Percentiles rank a stretch among this genome's conserved stretches.
phyloP scores from a whole-genome alignment of 2,113 vertebrate genomes.

The Atractosteus spatula region DNA sequence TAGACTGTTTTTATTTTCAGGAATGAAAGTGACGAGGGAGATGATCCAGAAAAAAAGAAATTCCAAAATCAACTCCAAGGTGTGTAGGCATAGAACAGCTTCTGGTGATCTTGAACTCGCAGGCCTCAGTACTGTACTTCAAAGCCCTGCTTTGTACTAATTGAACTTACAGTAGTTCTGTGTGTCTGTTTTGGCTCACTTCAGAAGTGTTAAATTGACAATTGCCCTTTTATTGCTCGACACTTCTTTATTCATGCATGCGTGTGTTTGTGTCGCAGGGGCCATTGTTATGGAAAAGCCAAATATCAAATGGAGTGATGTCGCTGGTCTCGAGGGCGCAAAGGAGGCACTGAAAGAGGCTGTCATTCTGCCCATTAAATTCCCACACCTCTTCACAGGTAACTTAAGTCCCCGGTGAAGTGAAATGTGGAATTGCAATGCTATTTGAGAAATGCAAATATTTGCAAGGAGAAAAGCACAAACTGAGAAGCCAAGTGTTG shows the following conservation, averaged over 20 bases:
- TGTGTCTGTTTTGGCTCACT: no score
- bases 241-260: neutral
- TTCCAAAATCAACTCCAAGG: slow-evolving; percentile 96
- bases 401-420: neutral
- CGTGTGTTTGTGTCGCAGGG: slow-evolving; percentile 59
- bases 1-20: slow-evolving; percentile 51
- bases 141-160: no score
- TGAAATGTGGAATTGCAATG: no score
- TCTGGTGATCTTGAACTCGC: no score
- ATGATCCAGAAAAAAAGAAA: slow-evolving; percentile 94
- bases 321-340: slow-evolving; percentile 92
- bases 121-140: no score
- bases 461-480: no score
- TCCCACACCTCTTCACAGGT: slow-evolving; percentile 98
- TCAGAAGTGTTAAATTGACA: no score
- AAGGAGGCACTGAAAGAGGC: slow-evolving; percentile 98
- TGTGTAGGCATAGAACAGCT: slow-evolving; percentile 32
- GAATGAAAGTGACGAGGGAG: slow-evolving; percentile 95
- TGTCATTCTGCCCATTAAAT: slow-evolving; percentile 96
- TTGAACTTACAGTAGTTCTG: no score
- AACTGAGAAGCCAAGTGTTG: no score
- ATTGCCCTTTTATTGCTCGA: no score
- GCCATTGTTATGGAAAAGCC: slow-evolving; percentile 96
- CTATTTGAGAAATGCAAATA: no score
- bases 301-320: slow-evolving; percentile 92